Base-by-base conservation (phyloP, 1,140 invertebrate species). In the Drosophila neocordata region DNA sequence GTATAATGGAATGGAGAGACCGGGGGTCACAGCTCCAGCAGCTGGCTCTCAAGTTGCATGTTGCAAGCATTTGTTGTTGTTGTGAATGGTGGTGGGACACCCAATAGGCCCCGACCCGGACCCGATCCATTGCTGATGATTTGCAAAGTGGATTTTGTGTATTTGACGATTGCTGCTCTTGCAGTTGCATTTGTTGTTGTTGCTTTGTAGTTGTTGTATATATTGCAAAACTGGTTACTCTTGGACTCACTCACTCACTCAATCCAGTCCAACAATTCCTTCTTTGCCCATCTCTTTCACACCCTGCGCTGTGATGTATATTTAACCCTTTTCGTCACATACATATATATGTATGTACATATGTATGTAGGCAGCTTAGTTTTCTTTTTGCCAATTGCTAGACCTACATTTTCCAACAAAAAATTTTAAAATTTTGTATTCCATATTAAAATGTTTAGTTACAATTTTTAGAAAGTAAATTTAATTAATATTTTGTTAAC, bases 91-190 rank as follows among this genome's bases (percentile, higher is more conserved):
- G 34, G 34, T 48, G 15, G 53, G 38, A 35, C 60, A 51, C 27
- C 44, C 24, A 41, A 37, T 38, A 38, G 37, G 44, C 59, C 58
- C 52, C 66, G 66, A 44, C 56, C 56, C 56, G 44, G 44, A 44
- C 51, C 65, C 65, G 53, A 58, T 62, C 73, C 64, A 68, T 74
- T 59, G 73, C 56, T 81, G 82, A 87, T 87, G 81, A 87, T 85
- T 85, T 85, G 81, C 69, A 85, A 85, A 85, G 82, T 85, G 81
- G 66, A 87, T 85, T 85, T 85, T 85, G 81, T 85, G 81, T 84
- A 84, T 85, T 84, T 84, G 81, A 85, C 74, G 81, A 85, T 85
- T 56, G 61, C 52, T 76, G 77, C 53, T 55, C 53, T 38, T 61
- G 59, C 48, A 22, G 65, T 58, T 57, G 53, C 22, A 48, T 27